Conservation (phyloP, 2,888 invertebrate genomes). For the Agriopis aurantiaria region DNA sequence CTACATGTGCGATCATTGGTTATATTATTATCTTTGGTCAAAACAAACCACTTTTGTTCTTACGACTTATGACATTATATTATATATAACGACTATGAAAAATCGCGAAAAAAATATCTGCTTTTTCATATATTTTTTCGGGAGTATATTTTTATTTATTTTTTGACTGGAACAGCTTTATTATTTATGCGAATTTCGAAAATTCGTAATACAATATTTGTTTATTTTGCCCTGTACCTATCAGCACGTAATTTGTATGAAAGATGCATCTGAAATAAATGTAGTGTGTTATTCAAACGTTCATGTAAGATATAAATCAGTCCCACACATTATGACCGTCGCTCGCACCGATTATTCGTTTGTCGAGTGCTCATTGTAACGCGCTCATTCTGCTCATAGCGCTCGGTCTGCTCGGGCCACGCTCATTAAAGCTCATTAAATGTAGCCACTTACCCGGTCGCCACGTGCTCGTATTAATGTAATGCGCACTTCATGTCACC, state of each 20-base stretch:
- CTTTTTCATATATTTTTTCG: no score
- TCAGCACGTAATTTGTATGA: background rate
- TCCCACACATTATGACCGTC: constrained; percentile 45
- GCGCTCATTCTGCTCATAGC: constrained; percentile 31
- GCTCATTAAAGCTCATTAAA: constrained; percentile 36
- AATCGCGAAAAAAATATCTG: no score
- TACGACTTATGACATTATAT: no score
- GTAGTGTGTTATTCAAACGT: constrained; percentile 4
- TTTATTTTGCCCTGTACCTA: background rate
- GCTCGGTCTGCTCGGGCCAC: constrained; percentile 23
- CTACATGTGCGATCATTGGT: no score
- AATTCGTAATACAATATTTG: no score
- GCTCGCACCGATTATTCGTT: constrained; percentile 42
- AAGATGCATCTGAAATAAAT: background rate
- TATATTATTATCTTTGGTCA: no score
- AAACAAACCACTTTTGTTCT: no score
- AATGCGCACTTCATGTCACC: constrained; percentile 29
- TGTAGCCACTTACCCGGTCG: constrained; percentile 29
- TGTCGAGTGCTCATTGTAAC: constrained; percentile 43
- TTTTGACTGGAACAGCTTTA: no score
- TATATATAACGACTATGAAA: no score
- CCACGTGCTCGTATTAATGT: constrained; percentile 29
- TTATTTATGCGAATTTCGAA: no score
- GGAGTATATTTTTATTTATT: no score
- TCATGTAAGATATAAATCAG: constrained; percentile 34